phyloP scores from a whole-genome alignment of 2,113 vertebrate genomes.

The Ageneiosus marmoratus region DNA sequence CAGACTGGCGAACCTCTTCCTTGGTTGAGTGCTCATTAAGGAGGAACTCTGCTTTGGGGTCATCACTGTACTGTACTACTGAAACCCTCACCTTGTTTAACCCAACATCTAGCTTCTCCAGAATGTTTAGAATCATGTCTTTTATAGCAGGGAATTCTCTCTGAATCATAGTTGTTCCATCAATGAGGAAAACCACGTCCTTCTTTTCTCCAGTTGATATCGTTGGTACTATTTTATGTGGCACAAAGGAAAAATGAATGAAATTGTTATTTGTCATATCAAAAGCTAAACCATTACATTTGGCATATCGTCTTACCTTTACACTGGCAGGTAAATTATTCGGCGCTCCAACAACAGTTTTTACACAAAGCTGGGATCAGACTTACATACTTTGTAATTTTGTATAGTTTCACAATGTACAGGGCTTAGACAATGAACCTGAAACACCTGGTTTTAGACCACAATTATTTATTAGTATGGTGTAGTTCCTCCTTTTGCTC shows the following conservation, averaged over 20 bases:
- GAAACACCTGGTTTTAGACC: too few relatives aligned
- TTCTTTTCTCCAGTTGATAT: slow-evolving; percentile 71
- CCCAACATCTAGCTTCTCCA: slow-evolving; percentile 83
- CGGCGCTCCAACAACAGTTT: not conserved
- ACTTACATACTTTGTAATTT: not conserved
- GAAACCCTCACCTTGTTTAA: slow-evolving; percentile 83
- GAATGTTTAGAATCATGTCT: slow-evolving; percentile 79
- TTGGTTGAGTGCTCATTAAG: slow-evolving; percentile 84
- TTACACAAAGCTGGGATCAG: not conserved
- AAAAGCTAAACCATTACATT: not conserved
- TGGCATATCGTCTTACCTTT: not conserved
- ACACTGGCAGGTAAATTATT: not conserved
- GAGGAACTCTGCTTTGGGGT: slow-evolving; percentile 80
- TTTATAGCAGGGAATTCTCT: slow-evolving; percentile 81
- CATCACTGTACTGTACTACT: slow-evolving; percentile 90
- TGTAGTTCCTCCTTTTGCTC: too few relatives aligned
- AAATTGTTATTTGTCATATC: not conserved
- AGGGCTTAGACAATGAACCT: too few relatives aligned
- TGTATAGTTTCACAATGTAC: not conserved
- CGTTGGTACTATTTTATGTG: slow-evolving; percentile 46
- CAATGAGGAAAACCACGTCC: slow-evolving; percentile 91
- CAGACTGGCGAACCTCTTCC: slow-evolving; percentile 78
- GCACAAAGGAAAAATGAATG: slow-evolving; percentile 20
- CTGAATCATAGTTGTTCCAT: slow-evolving; percentile 77
- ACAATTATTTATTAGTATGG: too few relatives aligned